Base-by-base conservation (phyloP, 2,797 vertebrate genomes). In the Smutsia temminckii region DNA sequence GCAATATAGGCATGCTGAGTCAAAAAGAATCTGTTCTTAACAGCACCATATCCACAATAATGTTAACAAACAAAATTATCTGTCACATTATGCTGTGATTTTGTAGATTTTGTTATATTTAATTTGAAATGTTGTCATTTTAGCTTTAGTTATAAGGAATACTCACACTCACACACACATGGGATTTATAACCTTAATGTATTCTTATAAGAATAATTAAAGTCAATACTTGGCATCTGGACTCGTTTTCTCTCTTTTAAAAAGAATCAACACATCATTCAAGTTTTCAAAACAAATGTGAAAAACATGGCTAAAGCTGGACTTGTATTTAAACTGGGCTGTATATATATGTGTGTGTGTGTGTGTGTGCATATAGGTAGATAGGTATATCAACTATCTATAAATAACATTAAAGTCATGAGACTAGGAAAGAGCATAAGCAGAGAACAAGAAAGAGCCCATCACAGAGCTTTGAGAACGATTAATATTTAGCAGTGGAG, bases 21-120 rank as follows among this genome's bases (percentile, higher is more conserved):
- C 66, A 2, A 79, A 53, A 72, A 68, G 8, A 37, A 77, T 40
- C 20, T 77, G 46, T 55, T 42, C 53, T 83, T 63, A 84, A 23
- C 34, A 69, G 55, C 61, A 55, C 21, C 53, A 63, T 37, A 57
- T 20, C 46, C 29, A 49, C 71, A 75, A 55, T 37, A 32, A 10
- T 71, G 86, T 92, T 69, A 68, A 79, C 27, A 85, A 74, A 89
- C 72, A 72, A 80, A 20, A 87, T 95, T 40, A 85, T 63, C 42
- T 91, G 37, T 71, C 68, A 89, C 23, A 77, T 77, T 59, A 37
- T 75, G 27, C 49, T 92, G 10, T 34, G 27, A 71, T 85, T 78
- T 79, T 77, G 13, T 69, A 57, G n/a, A 53, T 85, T 95, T 77
- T 34, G 69, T 51, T 81, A 27, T 37, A 51, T 83, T 77, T 64